Percentiles rank a stretch among this genome's conserved stretches.
Conservation (phyloP, 2,113 vertebrate genomes). For the Silurus meridionalis region DNA sequence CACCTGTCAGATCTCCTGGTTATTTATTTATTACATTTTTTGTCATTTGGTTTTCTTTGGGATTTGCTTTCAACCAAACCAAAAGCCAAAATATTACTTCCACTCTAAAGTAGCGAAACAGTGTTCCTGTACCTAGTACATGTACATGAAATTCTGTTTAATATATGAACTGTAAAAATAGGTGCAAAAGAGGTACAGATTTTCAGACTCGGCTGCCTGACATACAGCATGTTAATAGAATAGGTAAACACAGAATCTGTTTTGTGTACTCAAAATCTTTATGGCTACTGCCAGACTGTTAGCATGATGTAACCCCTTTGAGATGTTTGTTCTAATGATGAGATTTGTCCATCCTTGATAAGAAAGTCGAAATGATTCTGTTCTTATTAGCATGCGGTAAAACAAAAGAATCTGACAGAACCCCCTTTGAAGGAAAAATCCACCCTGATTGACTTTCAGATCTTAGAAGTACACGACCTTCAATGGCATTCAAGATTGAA, state of each 20-base stretch:
- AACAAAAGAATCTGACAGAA: not conserved
- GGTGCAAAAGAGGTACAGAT: not conserved
- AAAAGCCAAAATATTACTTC: too few species aligned
- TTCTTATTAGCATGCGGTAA: not conserved
- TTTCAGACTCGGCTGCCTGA: not conserved
- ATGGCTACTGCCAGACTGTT: not conserved
- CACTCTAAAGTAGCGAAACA: too few species aligned
- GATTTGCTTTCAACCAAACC: too few species aligned
- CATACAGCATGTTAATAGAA: not conserved
- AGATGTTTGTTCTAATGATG: not conserved
- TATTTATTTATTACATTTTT: too few species aligned
- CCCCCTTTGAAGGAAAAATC: not conserved
- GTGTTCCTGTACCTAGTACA: too few species aligned
- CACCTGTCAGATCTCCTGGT: not conserved
- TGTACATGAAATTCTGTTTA: not conserved
- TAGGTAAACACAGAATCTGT: not conserved
- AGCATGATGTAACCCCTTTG: not conserved
- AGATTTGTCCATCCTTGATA: not conserved
- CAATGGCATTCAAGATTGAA: too few species aligned
- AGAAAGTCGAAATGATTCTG: not conserved
- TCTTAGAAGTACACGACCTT: not conserved
- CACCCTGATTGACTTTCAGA: not conserved
- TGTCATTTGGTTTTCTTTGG: too few species aligned
- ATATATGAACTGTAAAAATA: not conserved
- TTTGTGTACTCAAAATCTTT: not conserved